Conservation (phyloP, 1,140 invertebrate genomes). For the Babylonia areolata region DNA sequence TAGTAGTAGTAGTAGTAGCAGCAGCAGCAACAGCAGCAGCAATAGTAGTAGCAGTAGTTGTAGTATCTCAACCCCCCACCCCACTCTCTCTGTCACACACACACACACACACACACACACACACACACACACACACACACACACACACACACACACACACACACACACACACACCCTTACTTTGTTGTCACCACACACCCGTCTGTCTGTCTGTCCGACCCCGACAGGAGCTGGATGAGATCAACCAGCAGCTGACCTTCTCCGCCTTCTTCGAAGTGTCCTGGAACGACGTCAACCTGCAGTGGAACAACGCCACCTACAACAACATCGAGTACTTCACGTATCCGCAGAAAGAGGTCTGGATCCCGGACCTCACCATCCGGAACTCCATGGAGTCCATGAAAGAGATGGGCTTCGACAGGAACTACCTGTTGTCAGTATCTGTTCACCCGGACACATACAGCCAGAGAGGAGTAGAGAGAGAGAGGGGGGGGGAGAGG, state of each 20-base stretch:
- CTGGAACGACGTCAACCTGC: constrained; percentile 43
- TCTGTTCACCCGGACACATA: too few relatives aligned
- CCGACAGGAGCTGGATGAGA: constrained; percentile 46
- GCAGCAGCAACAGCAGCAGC: too few relatives aligned
- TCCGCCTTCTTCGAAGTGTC: constrained; percentile 18
- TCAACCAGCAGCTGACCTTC: constrained; percentile 41
- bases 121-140: not conserved
- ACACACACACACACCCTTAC: too few relatives aligned
- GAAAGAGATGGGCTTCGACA: constrained; percentile 32
- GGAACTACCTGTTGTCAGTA: constrained; percentile 7
- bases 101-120: not conserved
- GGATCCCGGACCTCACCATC: constrained; percentile 40
- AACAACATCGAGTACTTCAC: not conserved
- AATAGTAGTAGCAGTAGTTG: too few relatives aligned
- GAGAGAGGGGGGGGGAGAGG: too few relatives aligned
- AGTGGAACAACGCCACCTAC: constrained; percentile 34
- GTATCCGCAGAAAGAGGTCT: constrained; percentile 36
- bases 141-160: not conserved
- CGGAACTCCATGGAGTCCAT: constrained; percentile 29
- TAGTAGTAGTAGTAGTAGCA: too few relatives aligned
- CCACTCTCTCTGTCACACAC: not conserved
- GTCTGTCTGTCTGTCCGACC: not conserved
- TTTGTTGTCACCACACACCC: too few relatives aligned
- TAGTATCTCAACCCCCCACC: too few relatives aligned
- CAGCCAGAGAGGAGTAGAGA: not conserved